A percentile compares a stretch with the other conserved stretches of the same genome.
Conservation (phyloP, 64 coral and sea anemone genomes). For the Montipora cactus region DNA sequence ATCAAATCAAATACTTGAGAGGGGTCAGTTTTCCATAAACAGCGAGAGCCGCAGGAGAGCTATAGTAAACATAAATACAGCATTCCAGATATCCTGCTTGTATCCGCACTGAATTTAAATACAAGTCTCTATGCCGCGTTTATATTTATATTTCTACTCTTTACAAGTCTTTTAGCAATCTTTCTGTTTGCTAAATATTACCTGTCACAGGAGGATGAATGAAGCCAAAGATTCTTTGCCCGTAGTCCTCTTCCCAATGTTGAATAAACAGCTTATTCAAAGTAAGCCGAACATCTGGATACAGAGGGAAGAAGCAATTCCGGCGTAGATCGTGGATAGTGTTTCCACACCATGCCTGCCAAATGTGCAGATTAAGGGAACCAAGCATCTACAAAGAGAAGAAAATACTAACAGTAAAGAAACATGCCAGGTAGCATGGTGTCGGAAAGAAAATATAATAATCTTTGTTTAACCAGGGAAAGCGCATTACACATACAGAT, state of each 20-base stretch:
- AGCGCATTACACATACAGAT: too few relatives aligned
- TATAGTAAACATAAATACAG: too few relatives aligned
- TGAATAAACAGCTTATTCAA: slow-evolving; percentile 65
- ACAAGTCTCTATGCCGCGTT: too few relatives aligned
- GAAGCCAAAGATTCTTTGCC: slow-evolving; percentile 95
- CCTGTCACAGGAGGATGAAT: slow-evolving; percentile 89
- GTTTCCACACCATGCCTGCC: slow-evolving; percentile 97
- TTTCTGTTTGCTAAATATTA: slow-evolving; percentile 2
- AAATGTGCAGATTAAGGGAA: slow-evolving; percentile 89
- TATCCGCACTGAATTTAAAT: too few relatives aligned
- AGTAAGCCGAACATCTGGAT: slow-evolving; percentile 85
- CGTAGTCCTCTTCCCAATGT: slow-evolving; percentile 84
- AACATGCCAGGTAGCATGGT: background rate
- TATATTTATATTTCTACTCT: too few relatives aligned
- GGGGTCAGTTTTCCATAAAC: too few relatives aligned
- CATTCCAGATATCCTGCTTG: too few relatives aligned
- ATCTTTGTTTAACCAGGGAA: background rate
- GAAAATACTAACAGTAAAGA: background rate
- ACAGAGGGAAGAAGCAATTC: slow-evolving; percentile 90
- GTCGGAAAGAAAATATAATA: too few relatives aligned
- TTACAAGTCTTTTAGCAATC: background rate
- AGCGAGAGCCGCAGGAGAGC: too few relatives aligned
- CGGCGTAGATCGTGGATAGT: slow-evolving; percentile 90
- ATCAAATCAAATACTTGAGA: too few relatives aligned
- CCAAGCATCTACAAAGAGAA: slow-evolving; percentile 76